A percentile compares a stretch with the other conserved stretches of the same genome.
Evolutionary conservation across 2,888 invertebrate genomes (phyloP).

Genomic region (Sisyra terminalis): DNA sequence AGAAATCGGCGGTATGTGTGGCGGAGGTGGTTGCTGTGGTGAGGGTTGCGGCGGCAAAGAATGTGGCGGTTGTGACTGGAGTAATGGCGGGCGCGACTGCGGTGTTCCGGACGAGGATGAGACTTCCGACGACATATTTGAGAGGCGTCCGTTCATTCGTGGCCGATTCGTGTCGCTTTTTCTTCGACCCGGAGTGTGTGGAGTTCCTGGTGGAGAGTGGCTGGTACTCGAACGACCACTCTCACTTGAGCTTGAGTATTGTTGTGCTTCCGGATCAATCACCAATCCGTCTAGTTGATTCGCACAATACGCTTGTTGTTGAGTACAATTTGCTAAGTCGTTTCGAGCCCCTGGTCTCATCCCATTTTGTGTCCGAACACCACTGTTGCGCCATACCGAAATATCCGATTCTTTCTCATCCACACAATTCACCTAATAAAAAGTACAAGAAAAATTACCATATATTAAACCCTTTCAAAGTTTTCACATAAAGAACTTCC

Average conservation of each 20-base stretch:
- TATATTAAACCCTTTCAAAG: not conserved
- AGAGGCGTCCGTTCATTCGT: slow-evolving; percentile 18
- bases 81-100: slow-evolving; percentile 16
- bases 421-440: slow-evolving; percentile 4
- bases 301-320: slow-evolving; percentile 12
- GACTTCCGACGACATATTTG: slow-evolving; percentile 24
- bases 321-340: slow-evolving; percentile 2
- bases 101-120: slow-evolving; percentile 30
- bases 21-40: slow-evolving; percentile 12
- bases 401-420: slow-evolving; percentile 6
- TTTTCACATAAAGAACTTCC: no score
- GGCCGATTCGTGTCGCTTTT: slow-evolving; percentile 6
- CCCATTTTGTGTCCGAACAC: slow-evolving; percentile 5
- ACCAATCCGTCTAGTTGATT: slow-evolving; percentile 31
- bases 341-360: slow-evolving; percentile 3
- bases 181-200: slow-evolving; percentile 27
- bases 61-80: slow-evolving; percentile 8
- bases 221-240: slow-evolving; percentile 33
- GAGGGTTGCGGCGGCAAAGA: slow-evolving; percentile 13
- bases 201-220: slow-evolving; percentile 39
- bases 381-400: slow-evolving; percentile 3
- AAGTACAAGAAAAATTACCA: slow-evolving; percentile 1
- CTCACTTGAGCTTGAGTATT: slow-evolving; percentile 32
- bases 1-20: slow-evolving; percentile 1
- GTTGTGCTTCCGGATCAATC: slow-evolving; percentile 29